phyloP scores from a whole-genome alignment of 1,140 invertebrate species.

The Brachionus sp. region DNA sequence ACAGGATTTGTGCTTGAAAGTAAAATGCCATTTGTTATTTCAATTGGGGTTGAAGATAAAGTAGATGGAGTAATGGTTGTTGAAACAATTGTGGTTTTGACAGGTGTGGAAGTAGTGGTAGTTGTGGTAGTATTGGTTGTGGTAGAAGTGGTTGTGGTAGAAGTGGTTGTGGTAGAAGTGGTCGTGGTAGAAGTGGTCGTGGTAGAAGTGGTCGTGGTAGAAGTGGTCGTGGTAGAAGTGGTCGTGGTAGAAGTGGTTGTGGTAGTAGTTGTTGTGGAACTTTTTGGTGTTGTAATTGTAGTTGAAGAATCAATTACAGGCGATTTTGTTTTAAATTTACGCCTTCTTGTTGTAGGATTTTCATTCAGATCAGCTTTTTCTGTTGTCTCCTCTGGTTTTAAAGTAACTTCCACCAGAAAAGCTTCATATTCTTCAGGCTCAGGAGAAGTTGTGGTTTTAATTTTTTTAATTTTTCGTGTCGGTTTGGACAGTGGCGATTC shows the following conservation, averaged over 20 bases:
- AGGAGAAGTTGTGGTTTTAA: neutral
- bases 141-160: neutral
- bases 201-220: neutral
- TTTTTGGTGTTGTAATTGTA: neutral
- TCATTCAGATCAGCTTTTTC: neutral
- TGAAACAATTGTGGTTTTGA: neutral
- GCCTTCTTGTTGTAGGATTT: no score
- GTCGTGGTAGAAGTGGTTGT: neutral
- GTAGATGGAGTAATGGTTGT: neutral
- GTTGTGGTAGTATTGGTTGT: neutral
- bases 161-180: neutral
- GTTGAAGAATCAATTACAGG: neutral
- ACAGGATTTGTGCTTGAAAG: neutral
- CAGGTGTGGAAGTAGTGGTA: neutral
- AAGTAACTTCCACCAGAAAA: neutral
- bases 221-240: neutral
- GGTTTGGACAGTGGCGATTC: neutral
- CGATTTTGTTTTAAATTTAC: no score
- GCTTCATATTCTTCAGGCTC: neutral
- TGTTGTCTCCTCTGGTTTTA: neutral
- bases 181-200: neutral
- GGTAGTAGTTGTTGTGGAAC: neutral
- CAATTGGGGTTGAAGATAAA: neutral
- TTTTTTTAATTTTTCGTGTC: neutral
- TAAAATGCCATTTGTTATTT: neutral